phyloP scores from a whole-genome alignment of 2,888 invertebrate species.

The Pyrochroa serraticornis region DNA sequence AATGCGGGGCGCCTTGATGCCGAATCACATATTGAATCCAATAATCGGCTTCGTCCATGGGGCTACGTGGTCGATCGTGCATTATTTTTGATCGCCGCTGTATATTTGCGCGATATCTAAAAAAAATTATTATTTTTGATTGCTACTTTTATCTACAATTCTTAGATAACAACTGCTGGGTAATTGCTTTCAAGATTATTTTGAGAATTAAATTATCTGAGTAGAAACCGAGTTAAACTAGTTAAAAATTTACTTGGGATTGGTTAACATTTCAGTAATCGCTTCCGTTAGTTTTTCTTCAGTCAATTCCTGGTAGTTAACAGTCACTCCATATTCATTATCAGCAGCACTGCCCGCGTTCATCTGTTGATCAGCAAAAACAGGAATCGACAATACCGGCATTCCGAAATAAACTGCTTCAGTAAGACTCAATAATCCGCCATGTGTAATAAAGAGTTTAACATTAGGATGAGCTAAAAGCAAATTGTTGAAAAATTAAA shows the following conservation, averaged over 20 bases:
- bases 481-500: not conserved
- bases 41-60: constrained; percentile 19
- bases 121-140: not conserved
- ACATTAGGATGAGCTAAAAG: constrained; percentile 41
- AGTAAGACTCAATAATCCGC: constrained; percentile 38
- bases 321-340: constrained; percentile 54
- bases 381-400: constrained; percentile 37
- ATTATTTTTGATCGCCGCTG: constrained; percentile 15
- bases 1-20: constrained; percentile 21
- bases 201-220: too few species aligned
- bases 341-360: constrained; percentile 55
- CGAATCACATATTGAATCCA: constrained; percentile 23
- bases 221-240: too few species aligned
- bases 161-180: too few species aligned
- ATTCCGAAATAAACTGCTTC: constrained; percentile 39
- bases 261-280: constrained; percentile 44
- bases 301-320: constrained; percentile 53
- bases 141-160: too few species aligned
- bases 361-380: constrained; percentile 38
- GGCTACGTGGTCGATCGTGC: constrained; percentile 13
- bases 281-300: constrained; percentile 44
- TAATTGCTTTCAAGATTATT: too few species aligned
- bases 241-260: constrained; percentile 45
- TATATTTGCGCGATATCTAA: constrained; percentile 10
- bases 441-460: constrained; percentile 38